A percentile compares a stretch with the other conserved stretches of the same genome.
Conservation (phyloP, 2,888 invertebrate species). For the Gortyna flavago region DNA sequence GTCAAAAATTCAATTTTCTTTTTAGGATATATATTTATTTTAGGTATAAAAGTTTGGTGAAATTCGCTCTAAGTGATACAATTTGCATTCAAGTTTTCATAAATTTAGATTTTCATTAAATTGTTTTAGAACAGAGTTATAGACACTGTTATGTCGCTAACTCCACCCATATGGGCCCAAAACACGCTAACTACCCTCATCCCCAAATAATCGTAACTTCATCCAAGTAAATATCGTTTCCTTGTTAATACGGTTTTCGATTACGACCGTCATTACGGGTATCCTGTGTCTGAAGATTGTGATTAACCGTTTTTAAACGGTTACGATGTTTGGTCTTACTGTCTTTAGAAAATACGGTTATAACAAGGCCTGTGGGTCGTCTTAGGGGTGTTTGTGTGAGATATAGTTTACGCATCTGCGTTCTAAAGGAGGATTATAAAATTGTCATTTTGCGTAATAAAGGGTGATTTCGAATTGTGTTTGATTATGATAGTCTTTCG, state of each 20-base stretch:
- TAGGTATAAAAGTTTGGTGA: too few species aligned
- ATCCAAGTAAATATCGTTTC: constrained; percentile 42
- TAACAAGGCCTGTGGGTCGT: neutral
- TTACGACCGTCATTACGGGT: constrained; percentile 47
- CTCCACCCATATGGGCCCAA: neutral
- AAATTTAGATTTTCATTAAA: neutral
- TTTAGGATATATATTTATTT: too few species aligned
- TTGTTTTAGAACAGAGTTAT: neutral
- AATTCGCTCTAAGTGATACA: neutral
- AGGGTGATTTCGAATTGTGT: constrained; percentile 24
- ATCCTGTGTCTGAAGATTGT: constrained; percentile 46
- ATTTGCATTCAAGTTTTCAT: neutral
- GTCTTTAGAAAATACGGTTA: constrained; percentile 24
- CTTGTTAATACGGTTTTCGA: constrained; percentile 49
- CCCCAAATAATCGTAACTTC: constrained; percentile 36
- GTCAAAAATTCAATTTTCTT: too few species aligned
- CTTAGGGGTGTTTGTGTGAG: constrained; percentile 48
- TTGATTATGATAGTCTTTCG: neutral
- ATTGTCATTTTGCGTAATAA: constrained; percentile 19
- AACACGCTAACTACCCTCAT: constrained; percentile 13
- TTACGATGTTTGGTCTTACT: constrained; percentile 42
- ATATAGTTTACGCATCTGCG: neutral
- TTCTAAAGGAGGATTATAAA: constrained; percentile 12
- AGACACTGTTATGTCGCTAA: neutral
- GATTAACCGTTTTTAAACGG: constrained; percentile 49